These are phyloP conservation scores for Temnopleurus reevesii DNA, from an alignment of 53 echinoderm and acorn worm genomes.

Conservation along the genomic window DNA sequence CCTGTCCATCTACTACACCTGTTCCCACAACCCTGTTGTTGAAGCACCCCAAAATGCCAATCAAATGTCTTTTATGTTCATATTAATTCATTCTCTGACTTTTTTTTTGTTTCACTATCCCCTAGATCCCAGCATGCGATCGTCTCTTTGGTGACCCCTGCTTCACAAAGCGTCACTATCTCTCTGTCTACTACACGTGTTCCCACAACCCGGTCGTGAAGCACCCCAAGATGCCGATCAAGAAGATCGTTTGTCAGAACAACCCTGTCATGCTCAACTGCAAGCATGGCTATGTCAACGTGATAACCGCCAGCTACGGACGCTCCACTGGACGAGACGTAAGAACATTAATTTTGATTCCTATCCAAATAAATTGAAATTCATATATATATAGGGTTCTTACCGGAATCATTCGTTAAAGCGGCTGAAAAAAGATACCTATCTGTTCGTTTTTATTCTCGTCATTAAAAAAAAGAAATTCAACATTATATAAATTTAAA, in stretches of 20 bases:
- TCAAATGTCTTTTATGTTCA: too few species aligned
- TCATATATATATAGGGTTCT: too few species aligned
- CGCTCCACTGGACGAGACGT: slow-evolving; percentile 55
- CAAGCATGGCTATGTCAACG: slow-evolving; percentile 44
- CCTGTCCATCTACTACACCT: slow-evolving; percentile 20
- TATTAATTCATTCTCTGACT: too few species aligned
- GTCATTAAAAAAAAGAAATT: too few species aligned
- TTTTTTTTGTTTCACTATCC: neutral
- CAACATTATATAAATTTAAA: too few species aligned
- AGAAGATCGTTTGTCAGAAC: slow-evolving; percentile 49
- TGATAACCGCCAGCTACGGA: slow-evolving; percentile 60
- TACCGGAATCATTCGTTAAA: too few species aligned
- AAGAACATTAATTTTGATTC: slow-evolving; percentile 39
- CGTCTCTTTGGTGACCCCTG: slow-evolving; percentile 48
- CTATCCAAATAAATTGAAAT: too few species aligned
- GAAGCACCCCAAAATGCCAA: neutral
- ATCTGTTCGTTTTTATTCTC: too few species aligned
- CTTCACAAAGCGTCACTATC: slow-evolving; percentile 55
- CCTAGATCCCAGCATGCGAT: slow-evolving; percentile 48
- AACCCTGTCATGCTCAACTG: slow-evolving; percentile 20
- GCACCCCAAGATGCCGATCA: slow-evolving; percentile 7
- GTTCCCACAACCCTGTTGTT: neutral
- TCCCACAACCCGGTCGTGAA: slow-evolving; percentile 14
- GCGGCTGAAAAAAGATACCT: too few species aligned
- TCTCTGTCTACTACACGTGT: slow-evolving; percentile 55